Percentiles rank a stretch among this genome's conserved stretches.
phyloP scores from a whole-genome alignment of 2,797 vertebrate genomes.

The Rhinella marina region DNA sequence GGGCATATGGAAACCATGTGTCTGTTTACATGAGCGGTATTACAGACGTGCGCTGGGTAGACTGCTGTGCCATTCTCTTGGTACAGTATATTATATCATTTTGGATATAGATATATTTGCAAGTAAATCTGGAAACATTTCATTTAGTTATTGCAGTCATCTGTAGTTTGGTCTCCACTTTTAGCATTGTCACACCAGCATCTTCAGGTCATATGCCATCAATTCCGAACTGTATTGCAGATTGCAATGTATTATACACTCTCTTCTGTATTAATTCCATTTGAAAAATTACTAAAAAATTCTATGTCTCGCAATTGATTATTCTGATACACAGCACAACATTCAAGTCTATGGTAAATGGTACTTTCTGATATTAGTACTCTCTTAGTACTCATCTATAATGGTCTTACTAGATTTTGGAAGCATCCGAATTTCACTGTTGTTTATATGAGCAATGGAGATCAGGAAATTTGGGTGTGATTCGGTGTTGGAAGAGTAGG shows the following conservation, averaged over 20 bases:
- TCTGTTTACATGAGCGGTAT: not conserved
- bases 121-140: not conserved
- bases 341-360: no score
- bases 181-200: not conserved
- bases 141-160: not conserved
- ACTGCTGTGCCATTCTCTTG: not conserved
- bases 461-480: not conserved
- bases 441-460: not conserved
- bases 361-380: not conserved
- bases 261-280: no score
- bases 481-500: no score
- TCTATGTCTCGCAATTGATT: no score
- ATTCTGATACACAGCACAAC: no score
- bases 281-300: no score
- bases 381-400: not conserved
- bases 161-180: not conserved
- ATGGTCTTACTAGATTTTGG: not conserved
- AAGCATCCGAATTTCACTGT: not conserved
- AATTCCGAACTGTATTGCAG: no score
- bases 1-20: conserved; percentile 48
- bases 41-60: not conserved
- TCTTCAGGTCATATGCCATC: not conserved
- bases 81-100: not conserved
- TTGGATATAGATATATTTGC: not conserved
- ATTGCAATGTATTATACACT: no score